phyloP scores from a whole-genome alignment of 1,140 invertebrate species.

The fruit fly (Drosophila melanogaster) region Release_6_plus_ISO1_MT NT_033779.5:10765501-10766000 shows the following conservation, averaged over 20 bases:
- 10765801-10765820: conserved; percentile 39
- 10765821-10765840: conserved; percentile 32
- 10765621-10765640: conserved; percentile 69
- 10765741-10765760: conserved; percentile 44
- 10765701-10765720: conserved; percentile 69
- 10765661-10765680: conserved; percentile 78
- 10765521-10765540: conserved; percentile 45
- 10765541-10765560: conserved; percentile 8
- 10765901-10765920: conserved; percentile 33
- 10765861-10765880: conserved; percentile 47
- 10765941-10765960: conserved; percentile 40
- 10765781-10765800: conserved; percentile 25
- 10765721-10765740: conserved; percentile 59
- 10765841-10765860: conserved; percentile 32
- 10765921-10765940: conserved; percentile 10
- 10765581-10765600: conserved; percentile 68
- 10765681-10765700: conserved; percentile 81
- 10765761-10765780: conserved; percentile 43
- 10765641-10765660: conserved; percentile 61
- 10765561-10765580: conserved; percentile 41
- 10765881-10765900: conserved; percentile 47
- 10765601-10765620: conserved; percentile 33
- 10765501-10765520: conserved; percentile 66
- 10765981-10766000: conserved; percentile 75
- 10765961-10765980: conserved; percentile 50